Conservation (phyloP, 1,140 invertebrate genomes). For the Asobara japonica region DNA sequence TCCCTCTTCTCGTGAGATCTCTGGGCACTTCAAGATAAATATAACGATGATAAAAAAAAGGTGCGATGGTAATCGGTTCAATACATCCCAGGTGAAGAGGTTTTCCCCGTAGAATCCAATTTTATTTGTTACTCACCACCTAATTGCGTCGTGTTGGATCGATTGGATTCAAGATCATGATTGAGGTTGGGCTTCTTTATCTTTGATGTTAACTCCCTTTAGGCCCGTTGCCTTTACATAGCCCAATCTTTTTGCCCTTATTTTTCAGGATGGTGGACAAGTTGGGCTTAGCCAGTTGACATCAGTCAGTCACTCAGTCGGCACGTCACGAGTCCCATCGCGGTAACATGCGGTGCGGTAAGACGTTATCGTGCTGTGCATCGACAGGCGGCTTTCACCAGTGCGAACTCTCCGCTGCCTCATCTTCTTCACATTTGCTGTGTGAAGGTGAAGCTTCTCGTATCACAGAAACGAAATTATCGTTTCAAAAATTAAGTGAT, state of each 20-base stretch:
- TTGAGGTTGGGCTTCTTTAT: conserved; percentile 7
- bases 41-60: background rate
- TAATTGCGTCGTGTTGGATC: conserved; percentile 6
- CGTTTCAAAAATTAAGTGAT: too few species aligned
- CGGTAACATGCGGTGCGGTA: conserved; percentile 48
- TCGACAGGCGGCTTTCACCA: conserved; percentile 62
- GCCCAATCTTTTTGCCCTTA: background rate
- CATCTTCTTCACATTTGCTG: background rate
- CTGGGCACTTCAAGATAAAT: background rate
- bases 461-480: too few species aligned
- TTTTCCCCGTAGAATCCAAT: background rate
- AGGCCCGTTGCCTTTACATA: background rate
- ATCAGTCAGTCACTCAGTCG: conserved; percentile 50
- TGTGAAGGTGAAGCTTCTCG: background rate
- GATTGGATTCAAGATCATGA: conserved; percentile 10
- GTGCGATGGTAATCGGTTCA: background rate
- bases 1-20: background rate
- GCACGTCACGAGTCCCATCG: conserved; percentile 40
- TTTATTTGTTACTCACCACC: background rate
- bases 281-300: conserved; percentile 30
- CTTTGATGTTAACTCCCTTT: background rate
- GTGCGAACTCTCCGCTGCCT: conserved; percentile 8
- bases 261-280: background rate
- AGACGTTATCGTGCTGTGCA: conserved; percentile 64
- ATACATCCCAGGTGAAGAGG: background rate